A percentile compares a stretch with the other conserved stretches of the same genome.
Evolutionary conservation across 2,888 invertebrate genomes (phyloP).

Genomic region (Mesochorus sp.): DNA sequence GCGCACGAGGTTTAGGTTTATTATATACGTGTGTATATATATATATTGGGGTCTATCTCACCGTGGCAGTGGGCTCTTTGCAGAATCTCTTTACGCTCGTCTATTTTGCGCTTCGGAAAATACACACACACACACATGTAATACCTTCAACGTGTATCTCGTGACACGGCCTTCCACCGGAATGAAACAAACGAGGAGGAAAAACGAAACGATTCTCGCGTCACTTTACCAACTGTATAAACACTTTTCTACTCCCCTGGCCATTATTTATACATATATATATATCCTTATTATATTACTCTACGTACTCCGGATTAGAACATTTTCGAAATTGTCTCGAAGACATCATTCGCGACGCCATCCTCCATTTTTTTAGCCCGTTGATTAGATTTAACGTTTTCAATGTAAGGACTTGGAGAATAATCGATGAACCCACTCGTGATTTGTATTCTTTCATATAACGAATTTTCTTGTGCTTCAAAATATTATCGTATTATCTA

Average conservation of each 20-base stretch:
- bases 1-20: constrained; percentile 65
- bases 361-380: not conserved
- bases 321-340: constrained; percentile 41
- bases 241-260: not conserved
- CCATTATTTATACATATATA: not conserved
- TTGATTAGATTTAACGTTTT: constrained; percentile 9
- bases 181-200: constrained; percentile 32
- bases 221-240: constrained; percentile 2
- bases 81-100: constrained; percentile 51
- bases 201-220: constrained; percentile 28
- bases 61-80: constrained; percentile 47
- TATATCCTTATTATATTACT: not conserved
- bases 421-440: no score
- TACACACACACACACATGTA: not conserved
- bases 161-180: constrained; percentile 44
- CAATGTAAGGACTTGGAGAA: no score
- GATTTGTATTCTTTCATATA: no score
- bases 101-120: constrained; percentile 17
- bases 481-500: no score
- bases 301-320: not conserved
- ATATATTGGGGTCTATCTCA: not conserved
- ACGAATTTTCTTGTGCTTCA: no score
- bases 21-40: not conserved
- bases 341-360: constrained; percentile 21
- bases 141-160: constrained; percentile 27